Base-by-base conservation (phyloP, 2,888 invertebrate species). In the Epicampocera succincta region DNA sequence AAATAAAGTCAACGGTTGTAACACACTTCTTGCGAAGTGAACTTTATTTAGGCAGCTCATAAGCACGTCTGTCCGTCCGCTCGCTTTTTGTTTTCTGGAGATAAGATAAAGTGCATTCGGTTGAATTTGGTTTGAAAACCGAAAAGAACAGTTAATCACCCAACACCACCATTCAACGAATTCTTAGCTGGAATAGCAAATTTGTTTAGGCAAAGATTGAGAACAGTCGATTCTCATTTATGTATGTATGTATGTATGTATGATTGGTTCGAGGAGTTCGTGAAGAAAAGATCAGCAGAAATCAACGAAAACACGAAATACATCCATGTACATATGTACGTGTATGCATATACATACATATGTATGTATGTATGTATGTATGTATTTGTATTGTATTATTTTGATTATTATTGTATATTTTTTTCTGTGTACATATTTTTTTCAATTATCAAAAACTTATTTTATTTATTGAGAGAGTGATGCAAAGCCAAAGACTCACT, bases 81-180 rank as follows among this genome's bases (percentile, higher is more conserved):
- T 40, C 25, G 3, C 29, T 72, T 42, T 29, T 0, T 15, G 5
- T 42, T 72, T 42, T 29, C 0, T 15, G 5, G 29, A 76, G 82
- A 82, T 82, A 82, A 82, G 82, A 82, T 82, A 82, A 81, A 78
- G 50, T 60, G 72, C 54, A 72, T 56, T 80, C 46, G 21, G 38
- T 61, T 71, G 11, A 44, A 50, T 65, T 71, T 65, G 29, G 15
- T 52, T 2, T 63, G 13, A 56, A 74, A 80, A 78, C 9, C 25
- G 3, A 52, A 69, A 73, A 66, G 15, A 72, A 42, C 52, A 68
- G 56, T 40, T 56, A 63, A 54, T 65, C 56, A 54, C 54, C 29
- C 17, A 42, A 50, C 25, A 48, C 46, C 48, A 48, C 15, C 48
- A 19, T 69, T 21, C 21, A 52, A 52, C 19, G 25, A n/a, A 21